Conservation (phyloP, 2,888 invertebrate genomes). For the Zaprionus obscuricornis region DNA sequence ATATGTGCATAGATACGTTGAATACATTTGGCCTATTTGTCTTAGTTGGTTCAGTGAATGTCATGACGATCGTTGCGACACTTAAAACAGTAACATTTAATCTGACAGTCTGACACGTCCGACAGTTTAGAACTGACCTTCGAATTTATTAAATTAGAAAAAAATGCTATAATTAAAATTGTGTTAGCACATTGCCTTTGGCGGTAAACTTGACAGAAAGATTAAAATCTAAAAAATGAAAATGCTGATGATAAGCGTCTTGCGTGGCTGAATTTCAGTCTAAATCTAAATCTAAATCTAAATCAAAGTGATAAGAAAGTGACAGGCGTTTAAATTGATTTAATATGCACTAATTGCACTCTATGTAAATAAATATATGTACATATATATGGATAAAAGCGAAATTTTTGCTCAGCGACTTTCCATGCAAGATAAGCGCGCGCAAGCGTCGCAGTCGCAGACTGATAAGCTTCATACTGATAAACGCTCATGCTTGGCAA, state of each 20-base stretch:
- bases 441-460: conserved; percentile 8
- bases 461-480: conserved; percentile 50
- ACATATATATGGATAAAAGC: too few relatives aligned
- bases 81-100: conserved; percentile 8
- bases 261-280: too few relatives aligned
- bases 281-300: too few relatives aligned
- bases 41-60: too few relatives aligned
- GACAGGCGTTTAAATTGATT: too few relatives aligned
- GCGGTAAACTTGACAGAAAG: conserved; percentile 35
- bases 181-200: conserved; percentile 42
- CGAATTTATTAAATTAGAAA: conserved; percentile 56
- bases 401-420: neutral
- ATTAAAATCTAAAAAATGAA: neutral
- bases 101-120: conserved; percentile 27
- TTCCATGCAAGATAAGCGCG: neutral
- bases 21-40: too few relatives aligned
- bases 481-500: conserved; percentile 25
- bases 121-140: conserved; percentile 51
- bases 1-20: too few relatives aligned
- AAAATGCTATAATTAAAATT: conserved; percentile 53
- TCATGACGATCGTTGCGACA: too few relatives aligned
- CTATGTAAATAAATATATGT: too few relatives aligned
- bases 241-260: too few relatives aligned
- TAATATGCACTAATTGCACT: too few relatives aligned
- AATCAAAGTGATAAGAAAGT: neutral